Conservation (phyloP, 1,140 invertebrate species). For the Drosophila kepulauana region DNA sequence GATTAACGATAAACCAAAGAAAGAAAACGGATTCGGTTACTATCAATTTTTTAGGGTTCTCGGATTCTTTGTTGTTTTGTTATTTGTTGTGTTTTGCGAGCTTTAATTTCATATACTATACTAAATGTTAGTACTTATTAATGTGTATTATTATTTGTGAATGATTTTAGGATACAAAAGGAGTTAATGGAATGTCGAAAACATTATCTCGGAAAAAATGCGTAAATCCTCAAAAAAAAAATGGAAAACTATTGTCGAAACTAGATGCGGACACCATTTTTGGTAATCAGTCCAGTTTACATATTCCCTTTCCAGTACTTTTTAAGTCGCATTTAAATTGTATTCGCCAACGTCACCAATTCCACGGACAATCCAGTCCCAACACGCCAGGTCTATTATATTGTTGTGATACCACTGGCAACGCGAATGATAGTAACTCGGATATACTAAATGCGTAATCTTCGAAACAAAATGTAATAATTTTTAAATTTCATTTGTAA, state of each 20-base stretch:
- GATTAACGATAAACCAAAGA: no score
- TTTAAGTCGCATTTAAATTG: conserved; percentile 56
- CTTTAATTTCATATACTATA: background rate
- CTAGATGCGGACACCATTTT: conserved; percentile 34
- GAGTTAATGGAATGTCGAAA: conserved; percentile 37
- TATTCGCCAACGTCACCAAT: conserved; percentile 53
- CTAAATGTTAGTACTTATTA: background rate
- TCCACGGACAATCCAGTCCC: conserved; percentile 41
- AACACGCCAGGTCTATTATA: conserved; percentile 33
- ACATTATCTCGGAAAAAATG: conserved; percentile 39
- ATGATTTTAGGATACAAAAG: conserved; percentile 40
- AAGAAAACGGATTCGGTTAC: no score
- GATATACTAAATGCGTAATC: conserved; percentile 3
- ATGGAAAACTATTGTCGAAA: conserved; percentile 37
- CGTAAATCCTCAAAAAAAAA: conserved; percentile 10
- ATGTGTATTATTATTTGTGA: background rate
- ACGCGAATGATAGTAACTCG: conserved; percentile 9
- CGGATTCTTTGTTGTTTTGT: no score
- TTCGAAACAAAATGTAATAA: conserved; percentile 1
- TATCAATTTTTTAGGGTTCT: no score
- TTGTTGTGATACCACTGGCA: conserved; percentile 20
- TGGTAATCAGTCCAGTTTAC: conserved; percentile 39
- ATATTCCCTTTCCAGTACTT: conserved; percentile 66
- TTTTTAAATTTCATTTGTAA: background rate
- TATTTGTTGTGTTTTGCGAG: no score